phyloP scores from a whole-genome alignment of 2,797 vertebrate genomes.

The Hyperoplus lanceolatus region DNA sequence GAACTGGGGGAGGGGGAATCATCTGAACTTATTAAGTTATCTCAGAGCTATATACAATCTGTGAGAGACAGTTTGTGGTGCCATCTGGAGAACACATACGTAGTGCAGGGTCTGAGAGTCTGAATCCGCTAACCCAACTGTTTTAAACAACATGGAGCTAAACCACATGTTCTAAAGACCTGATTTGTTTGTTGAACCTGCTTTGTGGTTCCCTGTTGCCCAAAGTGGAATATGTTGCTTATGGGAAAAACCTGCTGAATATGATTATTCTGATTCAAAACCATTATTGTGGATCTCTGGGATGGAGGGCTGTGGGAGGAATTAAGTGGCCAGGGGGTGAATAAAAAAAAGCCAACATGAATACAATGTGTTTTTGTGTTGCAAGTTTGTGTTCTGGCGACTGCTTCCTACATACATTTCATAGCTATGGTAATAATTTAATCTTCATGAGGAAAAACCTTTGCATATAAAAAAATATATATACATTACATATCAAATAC shows the following conservation, averaged over 20 bases:
- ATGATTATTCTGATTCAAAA: conserved; percentile 49
- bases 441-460: conserved; percentile 8
- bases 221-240: conserved; percentile 54
- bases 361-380: conserved; percentile 31
- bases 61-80: conserved; percentile 35
- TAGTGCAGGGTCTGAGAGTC: conserved; percentile 41
- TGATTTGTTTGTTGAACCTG: conserved; percentile 61
- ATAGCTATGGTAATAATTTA: conserved; percentile 21
- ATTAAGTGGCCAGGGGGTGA: conserved; percentile 26
- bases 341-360: conserved; percentile 26
- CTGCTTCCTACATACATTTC: conserved; percentile 9
- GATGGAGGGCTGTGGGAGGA: conserved; percentile 39
- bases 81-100: conserved; percentile 73
- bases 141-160: conserved; percentile 62
- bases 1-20: conserved; percentile 27
- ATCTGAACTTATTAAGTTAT: conserved; percentile 53
- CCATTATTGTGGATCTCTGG: conserved; percentile 40
- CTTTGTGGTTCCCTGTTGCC: conserved; percentile 41
- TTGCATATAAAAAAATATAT: conserved; percentile 48
- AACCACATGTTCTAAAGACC: conserved; percentile 64
- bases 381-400: conserved; percentile 16
- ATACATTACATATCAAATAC: conserved; percentile 13
- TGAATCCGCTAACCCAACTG: conserved; percentile 58
- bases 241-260: conserved; percentile 50
- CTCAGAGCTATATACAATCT: conserved; percentile 52